These are phyloP conservation scores for Synanthedon andrenaeformis DNA, from an alignment of 2,888 invertebrate species.

Conservation along the genomic window DNA sequence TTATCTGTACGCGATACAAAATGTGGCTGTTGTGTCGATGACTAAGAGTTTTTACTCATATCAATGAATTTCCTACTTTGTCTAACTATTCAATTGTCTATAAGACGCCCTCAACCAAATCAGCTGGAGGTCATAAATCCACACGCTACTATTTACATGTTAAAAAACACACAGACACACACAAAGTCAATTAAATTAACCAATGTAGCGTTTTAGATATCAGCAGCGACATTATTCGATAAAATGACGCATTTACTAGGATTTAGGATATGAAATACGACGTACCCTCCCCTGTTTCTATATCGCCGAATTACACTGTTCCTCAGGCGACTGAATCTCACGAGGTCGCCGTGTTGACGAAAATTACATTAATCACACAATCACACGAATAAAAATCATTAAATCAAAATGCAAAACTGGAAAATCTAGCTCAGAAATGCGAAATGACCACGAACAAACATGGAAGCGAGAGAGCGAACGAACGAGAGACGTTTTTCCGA, in stretches of 20 bases:
- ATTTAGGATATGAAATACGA: slow-evolving; percentile 60
- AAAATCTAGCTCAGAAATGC: slow-evolving; percentile 59
- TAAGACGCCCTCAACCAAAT: slow-evolving; percentile 56
- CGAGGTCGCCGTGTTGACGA: slow-evolving; percentile 58
- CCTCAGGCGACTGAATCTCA: slow-evolving; percentile 61
- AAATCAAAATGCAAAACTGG: slow-evolving; percentile 54
- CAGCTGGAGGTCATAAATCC: slow-evolving; percentile 54
- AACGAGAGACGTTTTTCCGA: slow-evolving; percentile 38
- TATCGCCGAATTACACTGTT: slow-evolving; percentile 57
- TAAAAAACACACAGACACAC: slow-evolving; percentile 1
- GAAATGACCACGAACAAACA: slow-evolving; percentile 70
- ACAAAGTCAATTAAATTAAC: slow-evolving; percentile 9
- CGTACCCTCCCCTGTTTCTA: slow-evolving; percentile 68
- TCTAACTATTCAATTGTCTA: slow-evolving; percentile 30
- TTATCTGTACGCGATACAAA: slow-evolving; percentile 25
- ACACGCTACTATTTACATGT: slow-evolving; percentile 16
- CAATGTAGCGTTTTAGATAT: slow-evolving; percentile 31
- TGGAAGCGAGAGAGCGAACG: slow-evolving; percentile 61
- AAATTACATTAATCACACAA: slow-evolving; percentile 67
- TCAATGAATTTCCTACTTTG: slow-evolving; percentile 41
- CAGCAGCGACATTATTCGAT: slow-evolving; percentile 49
- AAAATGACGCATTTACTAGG: slow-evolving; percentile 70
- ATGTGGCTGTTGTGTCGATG: slow-evolving; percentile 48
- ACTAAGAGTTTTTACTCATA: slow-evolving; percentile 59
- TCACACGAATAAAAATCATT: slow-evolving; percentile 47